phyloP scores from a whole-genome alignment of 2,888 invertebrate genomes.

The Andrena minutula region DNA sequence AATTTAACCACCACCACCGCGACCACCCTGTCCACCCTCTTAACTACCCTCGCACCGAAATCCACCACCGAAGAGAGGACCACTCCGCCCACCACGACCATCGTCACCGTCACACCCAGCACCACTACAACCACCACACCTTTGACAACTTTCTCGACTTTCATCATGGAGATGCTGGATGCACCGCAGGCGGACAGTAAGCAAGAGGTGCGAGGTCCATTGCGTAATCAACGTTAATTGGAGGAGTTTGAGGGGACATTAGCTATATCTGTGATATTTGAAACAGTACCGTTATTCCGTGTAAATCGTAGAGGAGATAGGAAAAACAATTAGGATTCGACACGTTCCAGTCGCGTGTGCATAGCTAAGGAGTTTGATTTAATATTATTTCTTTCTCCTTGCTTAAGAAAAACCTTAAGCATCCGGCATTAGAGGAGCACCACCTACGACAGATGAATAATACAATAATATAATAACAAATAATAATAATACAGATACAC shows the following conservation, averaged over 20 bases:
- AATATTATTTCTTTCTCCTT: too few species aligned
- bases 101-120: constrained; percentile 84
- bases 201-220: constrained; percentile 31
- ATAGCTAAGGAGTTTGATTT: too few species aligned
- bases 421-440: too few species aligned
- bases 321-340: too few species aligned
- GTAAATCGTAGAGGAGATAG: too few species aligned
- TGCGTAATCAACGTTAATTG: background rate
- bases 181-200: constrained; percentile 70
- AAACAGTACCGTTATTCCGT: too few species aligned
- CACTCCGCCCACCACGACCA: constrained; percentile 83
- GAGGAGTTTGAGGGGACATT: too few species aligned
- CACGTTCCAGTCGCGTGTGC: too few species aligned
- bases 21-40: constrained; percentile 79
- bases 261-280: too few species aligned
- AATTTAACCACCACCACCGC: constrained; percentile 78
- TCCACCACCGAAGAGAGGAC: constrained; percentile 85
- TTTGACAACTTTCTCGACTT: constrained; percentile 86
- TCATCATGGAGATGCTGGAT: constrained; percentile 84
- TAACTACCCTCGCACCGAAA: constrained; percentile 80
- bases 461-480: too few species aligned
- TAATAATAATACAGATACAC: constrained; percentile 54
- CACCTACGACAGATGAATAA: too few species aligned
- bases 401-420: too few species aligned
- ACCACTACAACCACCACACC: constrained; percentile 84